Conservation (phyloP, 2,113 vertebrate genomes). For the Pelecanus crispus region DNA sequence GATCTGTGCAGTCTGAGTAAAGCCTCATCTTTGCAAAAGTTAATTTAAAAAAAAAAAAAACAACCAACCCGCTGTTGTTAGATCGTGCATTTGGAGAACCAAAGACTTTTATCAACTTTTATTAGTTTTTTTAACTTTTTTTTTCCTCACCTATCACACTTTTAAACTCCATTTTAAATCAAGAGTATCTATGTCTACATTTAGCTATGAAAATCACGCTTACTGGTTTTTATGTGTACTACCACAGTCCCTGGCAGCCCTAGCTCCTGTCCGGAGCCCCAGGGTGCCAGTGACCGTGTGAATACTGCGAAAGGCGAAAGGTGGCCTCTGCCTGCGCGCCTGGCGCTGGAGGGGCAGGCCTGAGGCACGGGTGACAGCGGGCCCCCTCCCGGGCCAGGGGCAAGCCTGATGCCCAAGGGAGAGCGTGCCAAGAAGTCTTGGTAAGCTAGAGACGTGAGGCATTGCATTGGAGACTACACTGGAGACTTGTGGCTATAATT, state of each 20-base stretch:
- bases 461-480: background rate
- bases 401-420: rapidly evolving
- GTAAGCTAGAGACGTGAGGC: background rate
- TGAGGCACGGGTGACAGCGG: rapidly evolving
- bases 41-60: background rate
- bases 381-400: rapidly evolving
- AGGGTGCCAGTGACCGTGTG: rapidly evolving
- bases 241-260: background rate
- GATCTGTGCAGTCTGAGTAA: background rate
- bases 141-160: background rate
- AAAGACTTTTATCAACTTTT: background rate
- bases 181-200: rapidly evolving
- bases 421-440: background rate
- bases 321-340: background rate
- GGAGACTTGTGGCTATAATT: background rate
- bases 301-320: no score
- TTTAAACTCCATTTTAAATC: background rate
- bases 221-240: background rate
- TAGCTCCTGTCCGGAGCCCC: background rate
- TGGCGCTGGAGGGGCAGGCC: background rate
- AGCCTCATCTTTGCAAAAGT: background rate
- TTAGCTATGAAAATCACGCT: background rate
- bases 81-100: background rate
- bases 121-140: background rate
- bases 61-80: no score